Base-by-base conservation (phyloP, 1,140 invertebrate genomes). In the Aphelenchoides besseyi region DNA sequence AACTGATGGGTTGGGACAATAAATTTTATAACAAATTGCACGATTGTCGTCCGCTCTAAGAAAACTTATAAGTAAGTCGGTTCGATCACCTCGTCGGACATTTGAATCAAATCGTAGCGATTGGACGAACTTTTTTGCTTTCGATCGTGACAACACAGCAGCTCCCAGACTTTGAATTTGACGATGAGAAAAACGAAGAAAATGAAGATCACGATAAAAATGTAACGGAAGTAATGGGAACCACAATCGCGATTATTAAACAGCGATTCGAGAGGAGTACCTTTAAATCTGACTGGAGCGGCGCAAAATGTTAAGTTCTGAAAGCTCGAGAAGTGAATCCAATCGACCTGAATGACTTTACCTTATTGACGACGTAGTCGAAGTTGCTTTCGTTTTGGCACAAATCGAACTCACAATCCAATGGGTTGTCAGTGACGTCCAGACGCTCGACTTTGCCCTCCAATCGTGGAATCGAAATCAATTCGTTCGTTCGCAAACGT, bases 371-470 rank as follows among this genome's bases (percentile, higher is more conserved):
- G 23, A 66, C 36, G 32, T 16, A 33, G 36, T n/a, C 32, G n/a
- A 66, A 66, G n/a, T 66, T 1, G 30, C 3, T 37, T 33, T 36
- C 30, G 12, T 66, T 1, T 18, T 66, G 0, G 41, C 63, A 36
- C 36, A 66, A 16, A 33, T 59, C 55, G 26, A 12, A 66, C 12
- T 33, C 36, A 32, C 63, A 66, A 53, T 66, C 32, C n/a, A 66
- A 1, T 8, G 63, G 63, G 36, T 66, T 66, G 12, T 35, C 36
- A 37, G 30, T 16, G 16, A 35, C 30, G 36, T 66, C 26, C 16
- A 35, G 48, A 12, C 36, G 16, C 30, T 37, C 36, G 30, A 37
- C n/a, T 30, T 16, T n/a, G 63, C 12, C n/a, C n/a, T 16, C 9
- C 0, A 66, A 33, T 12, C 36, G 16, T 12, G 36, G 30, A 12